Base-by-base conservation (phyloP, 2,113 vertebrate genomes). In the Nothoprocta pentlandii region DNA sequence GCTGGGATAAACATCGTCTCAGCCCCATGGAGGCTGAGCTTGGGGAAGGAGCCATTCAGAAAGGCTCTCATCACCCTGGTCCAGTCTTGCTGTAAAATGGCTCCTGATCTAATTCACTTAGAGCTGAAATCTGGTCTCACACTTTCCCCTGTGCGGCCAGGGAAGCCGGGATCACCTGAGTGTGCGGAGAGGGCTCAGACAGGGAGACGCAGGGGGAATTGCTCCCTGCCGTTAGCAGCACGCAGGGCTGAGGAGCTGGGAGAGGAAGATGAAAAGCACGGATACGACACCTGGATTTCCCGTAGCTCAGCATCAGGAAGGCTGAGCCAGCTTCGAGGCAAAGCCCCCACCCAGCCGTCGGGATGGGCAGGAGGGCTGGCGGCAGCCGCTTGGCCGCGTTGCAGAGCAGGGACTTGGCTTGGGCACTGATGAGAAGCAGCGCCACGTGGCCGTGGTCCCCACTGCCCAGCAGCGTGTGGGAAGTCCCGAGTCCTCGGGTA, bases 41-140 rank as follows among this genome's bases (percentile, higher is more conserved):
- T 67, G 13, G 28, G 58, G 46, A 71, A 79, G 59, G 69, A 91
- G 66, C 66, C 69, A 58, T 87, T 87, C 89, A 79, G 25, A 94
- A 71, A 81, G 54, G 51, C 86, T 68, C 70, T 89, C 54, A 46
- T 59, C 85, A 73, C 56, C 36, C 56, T 66, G 83, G 16, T 86
- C 67, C 51, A 39, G 34, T 90, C 61, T 80, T 77, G 77, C 59
- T 92, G 84, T 94, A 88, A 96, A 96, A 96, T 96, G 96, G 94
- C 93, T 95, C 81, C 95, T 95, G 54, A 82, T 88, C 64, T 85
- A 85, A 90, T 86, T 82, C 62, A 81, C 58, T 84, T 81, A 81
- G 66, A 85, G 74, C 54, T 86, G 63, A 94, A 95, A 90, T 32
- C 34, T 58, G 42, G 63, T 87, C 59, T 92, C 30, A 49, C 44